Conservation (phyloP, 1,140 invertebrate species). For the Neodiprion pinetum region DNA sequence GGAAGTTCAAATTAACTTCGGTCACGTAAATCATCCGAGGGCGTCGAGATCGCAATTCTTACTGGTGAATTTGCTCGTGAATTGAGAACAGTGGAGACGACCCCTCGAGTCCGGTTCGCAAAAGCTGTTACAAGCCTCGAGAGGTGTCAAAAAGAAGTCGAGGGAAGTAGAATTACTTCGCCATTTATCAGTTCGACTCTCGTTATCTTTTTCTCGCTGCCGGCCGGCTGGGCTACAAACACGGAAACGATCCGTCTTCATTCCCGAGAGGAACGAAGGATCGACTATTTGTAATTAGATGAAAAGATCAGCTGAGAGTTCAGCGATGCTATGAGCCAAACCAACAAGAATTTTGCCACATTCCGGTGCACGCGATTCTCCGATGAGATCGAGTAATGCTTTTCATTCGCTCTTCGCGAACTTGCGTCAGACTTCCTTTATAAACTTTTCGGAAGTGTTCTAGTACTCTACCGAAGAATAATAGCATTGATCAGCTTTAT, state of each 20-base stretch:
- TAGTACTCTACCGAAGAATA: background rate
- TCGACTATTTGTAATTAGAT: background rate
- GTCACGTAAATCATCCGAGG: conserved; percentile 5
- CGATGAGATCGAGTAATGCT: background rate
- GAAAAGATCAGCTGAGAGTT: background rate
- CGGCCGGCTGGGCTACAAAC: background rate
- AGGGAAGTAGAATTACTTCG: conserved; percentile 4
- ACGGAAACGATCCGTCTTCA: background rate
- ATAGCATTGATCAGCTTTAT: background rate
- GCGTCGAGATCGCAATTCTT: background rate
- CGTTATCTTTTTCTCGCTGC: no score
- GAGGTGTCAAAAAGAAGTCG: background rate
- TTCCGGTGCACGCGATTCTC: background rate
- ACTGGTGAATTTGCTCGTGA: background rate
- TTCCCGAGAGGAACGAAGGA: background rate
- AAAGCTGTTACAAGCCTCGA: background rate
- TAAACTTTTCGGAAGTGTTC: background rate
- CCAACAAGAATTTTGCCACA: background rate
- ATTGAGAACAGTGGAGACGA: background rate
- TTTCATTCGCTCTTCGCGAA: background rate
- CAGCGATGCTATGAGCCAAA: background rate
- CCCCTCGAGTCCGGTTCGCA: background rate
- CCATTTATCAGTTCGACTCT: background rate
- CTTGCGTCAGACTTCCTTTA: background rate
- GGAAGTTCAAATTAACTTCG: conserved; percentile 7